phyloP scores from a whole-genome alignment of 2,888 invertebrate genomes.

The Nudaria mundana region DNA sequence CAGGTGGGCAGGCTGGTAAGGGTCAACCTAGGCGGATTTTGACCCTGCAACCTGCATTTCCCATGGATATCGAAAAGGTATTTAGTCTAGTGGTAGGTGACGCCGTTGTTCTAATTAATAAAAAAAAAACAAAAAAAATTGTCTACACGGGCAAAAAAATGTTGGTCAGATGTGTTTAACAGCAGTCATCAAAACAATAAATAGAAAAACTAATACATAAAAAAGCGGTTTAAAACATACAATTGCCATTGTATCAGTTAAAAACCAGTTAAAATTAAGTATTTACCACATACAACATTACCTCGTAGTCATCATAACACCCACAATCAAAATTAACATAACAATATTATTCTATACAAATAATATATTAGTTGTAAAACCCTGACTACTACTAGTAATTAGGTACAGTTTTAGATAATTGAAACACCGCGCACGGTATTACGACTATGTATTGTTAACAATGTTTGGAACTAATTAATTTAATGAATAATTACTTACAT shows the following conservation, averaged over 20 bases:
- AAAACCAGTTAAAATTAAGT: background rate
- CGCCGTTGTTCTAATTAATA: too few relatives aligned
- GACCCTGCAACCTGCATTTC: too few relatives aligned
- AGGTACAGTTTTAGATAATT: slow-evolving; percentile 5
- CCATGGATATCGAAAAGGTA: too few relatives aligned
- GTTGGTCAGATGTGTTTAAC: too few relatives aligned
- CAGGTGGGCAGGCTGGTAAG: too few relatives aligned
- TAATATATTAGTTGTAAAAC: background rate
- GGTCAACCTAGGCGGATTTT: too few relatives aligned
- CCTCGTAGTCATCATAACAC: background rate
- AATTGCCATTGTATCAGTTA: background rate
- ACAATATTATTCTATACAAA: background rate
- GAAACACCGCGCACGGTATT: slow-evolving; percentile 19
- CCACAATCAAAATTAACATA: slow-evolving; percentile 5
- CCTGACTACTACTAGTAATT: background rate
- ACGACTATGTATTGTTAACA: slow-evolving; percentile 16
- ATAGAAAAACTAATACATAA: background rate
- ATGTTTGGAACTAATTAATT: slow-evolving; percentile 18
- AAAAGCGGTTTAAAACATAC: background rate
- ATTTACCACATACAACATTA: background rate
- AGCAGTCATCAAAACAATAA: too few relatives aligned
- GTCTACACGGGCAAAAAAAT: too few relatives aligned
- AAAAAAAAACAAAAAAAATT: too few relatives aligned
- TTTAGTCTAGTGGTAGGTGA: too few relatives aligned
- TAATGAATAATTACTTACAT: slow-evolving; percentile 9